phyloP scores from a whole-genome alignment of 2,113 vertebrate species.

The Picathartes gymnocephalus region DNA sequence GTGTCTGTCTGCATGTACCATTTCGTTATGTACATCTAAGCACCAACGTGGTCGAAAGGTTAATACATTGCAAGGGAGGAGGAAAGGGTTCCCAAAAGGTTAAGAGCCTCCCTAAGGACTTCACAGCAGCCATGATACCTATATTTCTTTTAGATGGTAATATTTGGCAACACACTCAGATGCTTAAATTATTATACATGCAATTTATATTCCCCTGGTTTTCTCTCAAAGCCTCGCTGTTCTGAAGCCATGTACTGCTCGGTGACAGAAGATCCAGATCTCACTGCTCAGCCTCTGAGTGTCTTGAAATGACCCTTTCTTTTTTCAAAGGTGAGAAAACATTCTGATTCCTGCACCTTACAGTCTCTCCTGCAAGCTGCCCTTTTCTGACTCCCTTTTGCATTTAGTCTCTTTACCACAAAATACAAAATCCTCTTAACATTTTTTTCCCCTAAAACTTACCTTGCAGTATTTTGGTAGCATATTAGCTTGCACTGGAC shows the following conservation, averaged over 20 bases:
- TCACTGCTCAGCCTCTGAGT: background rate
- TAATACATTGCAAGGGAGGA: background rate
- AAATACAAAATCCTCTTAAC: background rate
- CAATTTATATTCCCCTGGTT: background rate
- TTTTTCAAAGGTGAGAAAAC: background rate
- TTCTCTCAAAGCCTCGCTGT: background rate
- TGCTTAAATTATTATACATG: background rate
- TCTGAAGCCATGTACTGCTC: background rate
- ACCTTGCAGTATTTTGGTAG: constrained; percentile 71
- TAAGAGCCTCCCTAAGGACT: background rate
- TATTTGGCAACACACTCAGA: background rate
- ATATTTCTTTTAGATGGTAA: background rate
- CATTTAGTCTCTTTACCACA: background rate
- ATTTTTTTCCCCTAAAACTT: background rate
- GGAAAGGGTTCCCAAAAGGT: background rate
- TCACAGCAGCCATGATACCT: background rate
- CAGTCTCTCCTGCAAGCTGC: background rate
- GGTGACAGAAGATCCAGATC: background rate
- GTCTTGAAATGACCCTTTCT: background rate
- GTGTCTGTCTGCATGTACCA: background rate
- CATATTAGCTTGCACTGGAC: constrained; percentile 43
- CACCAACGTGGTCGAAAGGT: background rate
- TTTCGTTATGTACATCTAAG: background rate
- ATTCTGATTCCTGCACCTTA: background rate
- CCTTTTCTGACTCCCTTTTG: background rate